Base-by-base conservation (phyloP, 2,113 vertebrate species). In the Burhinus oedicnemus region DNA sequence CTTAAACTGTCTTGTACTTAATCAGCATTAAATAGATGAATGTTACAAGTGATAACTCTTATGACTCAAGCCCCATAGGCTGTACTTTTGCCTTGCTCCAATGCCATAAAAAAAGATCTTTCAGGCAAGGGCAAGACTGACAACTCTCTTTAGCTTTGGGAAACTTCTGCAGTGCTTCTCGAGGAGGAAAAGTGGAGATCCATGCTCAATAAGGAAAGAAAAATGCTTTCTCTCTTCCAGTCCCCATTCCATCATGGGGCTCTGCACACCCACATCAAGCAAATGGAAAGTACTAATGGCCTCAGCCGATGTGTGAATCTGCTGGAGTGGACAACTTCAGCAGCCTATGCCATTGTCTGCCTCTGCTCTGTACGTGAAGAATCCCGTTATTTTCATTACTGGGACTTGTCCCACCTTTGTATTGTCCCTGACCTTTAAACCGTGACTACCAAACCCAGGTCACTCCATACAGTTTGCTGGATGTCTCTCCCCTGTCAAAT, bases 1-100 rank as follows among this genome's bases (percentile, higher is more conserved):
- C 62, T 89, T 74, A 55, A 76, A 58, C 34, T 61, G 40, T 54
- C 75, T 83, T 40, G 54, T 76, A 91, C 54, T 90, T 95, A 45
- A 94, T 93, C 70, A 85, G 66, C 66, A 70, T 92, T 88, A 95
- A 85, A 88, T 51, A 83, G 71, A 80, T 66, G 75, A 79, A 66
- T 72, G 89, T 58, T 81, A 27, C 36, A 84, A 84, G 77, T 26
- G 83, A 74, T 81, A 87, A 81, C 49, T 87, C 52, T 29, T 72
- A 57, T 8, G 69, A 60, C 25, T 96, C 70, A 72, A 55, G 62
- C 40, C 61, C 78, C 69, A 0, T 17, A 77, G 44, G 40, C 78
- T 72, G 30, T 54, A 62, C 44, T 91, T 76, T 79, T 76, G 17
- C 49, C 38, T 76, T 83, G 36, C 52, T 88, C 75, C 11, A 3